Evolutionary conservation across 2,888 invertebrate species (phyloP).

Genomic region (Sipunculus nudus): DNA sequence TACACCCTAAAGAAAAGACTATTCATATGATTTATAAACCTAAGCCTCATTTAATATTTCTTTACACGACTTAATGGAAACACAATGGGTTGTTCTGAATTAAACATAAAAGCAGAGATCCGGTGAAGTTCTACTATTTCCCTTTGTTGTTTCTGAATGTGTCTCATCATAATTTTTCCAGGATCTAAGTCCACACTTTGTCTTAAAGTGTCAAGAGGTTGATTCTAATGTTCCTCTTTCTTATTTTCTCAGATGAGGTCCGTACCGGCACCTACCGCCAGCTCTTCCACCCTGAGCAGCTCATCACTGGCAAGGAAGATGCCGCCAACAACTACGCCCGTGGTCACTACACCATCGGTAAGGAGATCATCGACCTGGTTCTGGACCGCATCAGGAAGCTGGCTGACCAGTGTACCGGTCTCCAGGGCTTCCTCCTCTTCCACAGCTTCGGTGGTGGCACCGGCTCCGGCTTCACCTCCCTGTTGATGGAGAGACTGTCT

Average conservation of each 20-base stretch:
- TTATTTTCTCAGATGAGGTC: constrained; percentile 60
- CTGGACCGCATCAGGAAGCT: constrained; percentile 77
- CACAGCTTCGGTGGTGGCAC: constrained; percentile 89
- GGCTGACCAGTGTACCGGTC: constrained; percentile 81
- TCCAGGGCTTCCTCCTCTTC: constrained; percentile 83
- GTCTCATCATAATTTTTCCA: too few species aligned
- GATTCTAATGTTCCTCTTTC: too few species aligned
- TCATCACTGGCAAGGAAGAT: constrained; percentile 96
- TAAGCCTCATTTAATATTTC: too few species aligned
- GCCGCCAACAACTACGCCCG: constrained; percentile 98
- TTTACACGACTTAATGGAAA: too few species aligned
- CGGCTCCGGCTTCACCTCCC: constrained; percentile 87
- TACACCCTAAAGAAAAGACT: too few species aligned
- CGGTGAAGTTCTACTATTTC: too few species aligned
- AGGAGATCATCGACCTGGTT: constrained; percentile 78
- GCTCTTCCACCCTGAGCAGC: constrained; percentile 95
- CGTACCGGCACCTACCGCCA: constrained; percentile 78
- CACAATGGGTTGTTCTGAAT: too few species aligned
- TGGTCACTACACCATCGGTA: constrained; percentile 95
- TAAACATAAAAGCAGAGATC: too few species aligned
- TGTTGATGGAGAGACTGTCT: constrained; percentile 84
- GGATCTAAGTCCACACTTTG: too few species aligned
- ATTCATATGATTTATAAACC: too few species aligned
- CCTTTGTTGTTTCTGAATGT: too few species aligned
- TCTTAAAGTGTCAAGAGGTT: too few species aligned